Conservation (phyloP, 2,797 vertebrate genomes). For the Octomys mimax region DNA sequence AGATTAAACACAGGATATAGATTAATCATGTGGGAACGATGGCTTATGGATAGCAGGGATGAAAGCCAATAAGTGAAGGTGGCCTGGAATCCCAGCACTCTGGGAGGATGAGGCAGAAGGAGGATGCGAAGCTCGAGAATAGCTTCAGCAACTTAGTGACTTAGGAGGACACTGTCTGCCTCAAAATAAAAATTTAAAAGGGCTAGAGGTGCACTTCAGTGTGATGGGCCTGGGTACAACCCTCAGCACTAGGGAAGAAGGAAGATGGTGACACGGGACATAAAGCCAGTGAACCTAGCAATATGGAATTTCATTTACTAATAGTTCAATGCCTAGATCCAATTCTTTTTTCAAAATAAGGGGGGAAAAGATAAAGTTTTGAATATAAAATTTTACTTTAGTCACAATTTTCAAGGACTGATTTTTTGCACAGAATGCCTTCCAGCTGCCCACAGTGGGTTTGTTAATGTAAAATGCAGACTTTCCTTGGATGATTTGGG, state of each 20-base stretch:
- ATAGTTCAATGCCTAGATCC: background rate
- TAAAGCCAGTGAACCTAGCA: background rate
- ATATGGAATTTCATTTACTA: background rate
- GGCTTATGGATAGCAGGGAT: rapidly evolving
- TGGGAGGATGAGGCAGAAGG: background rate
- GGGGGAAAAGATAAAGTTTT: background rate
- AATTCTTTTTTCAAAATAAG: background rate
- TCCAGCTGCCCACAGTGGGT: background rate
- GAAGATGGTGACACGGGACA: background rate
- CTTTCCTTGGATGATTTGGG: background rate
- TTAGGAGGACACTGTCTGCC: background rate
- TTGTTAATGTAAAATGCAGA: background rate
- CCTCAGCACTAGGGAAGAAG: too few relatives aligned
- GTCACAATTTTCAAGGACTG: background rate
- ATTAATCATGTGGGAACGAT: background rate
- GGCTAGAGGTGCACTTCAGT: background rate
- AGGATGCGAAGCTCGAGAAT: background rate
- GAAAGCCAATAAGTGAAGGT: background rate
- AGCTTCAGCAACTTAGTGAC: background rate
- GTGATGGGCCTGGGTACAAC: background rate
- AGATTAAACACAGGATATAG: background rate
- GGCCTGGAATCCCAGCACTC: background rate
- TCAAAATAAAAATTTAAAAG: background rate
- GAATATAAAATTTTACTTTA: background rate
- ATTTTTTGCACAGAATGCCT: background rate